Evolutionary conservation across 2,797 vertebrate species (phyloP).

Genomic region (Chelonia mydas): DNA sequence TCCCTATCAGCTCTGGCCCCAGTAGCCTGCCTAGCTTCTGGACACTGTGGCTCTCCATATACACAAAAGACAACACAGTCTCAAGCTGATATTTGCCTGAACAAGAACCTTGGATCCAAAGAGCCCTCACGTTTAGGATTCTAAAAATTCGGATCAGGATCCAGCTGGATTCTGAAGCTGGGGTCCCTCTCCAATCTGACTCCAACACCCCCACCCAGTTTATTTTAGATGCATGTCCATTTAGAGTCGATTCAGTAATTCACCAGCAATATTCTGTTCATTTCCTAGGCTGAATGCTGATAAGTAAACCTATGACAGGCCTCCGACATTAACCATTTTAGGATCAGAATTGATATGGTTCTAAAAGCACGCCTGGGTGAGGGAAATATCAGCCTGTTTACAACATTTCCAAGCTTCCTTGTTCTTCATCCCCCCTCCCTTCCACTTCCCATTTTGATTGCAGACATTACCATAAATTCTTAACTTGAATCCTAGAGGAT

Average conservation of each 20-base stretch:
- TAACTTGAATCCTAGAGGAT: conserved; percentile 25
- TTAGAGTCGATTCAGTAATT: neutral
- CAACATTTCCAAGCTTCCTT: neutral
- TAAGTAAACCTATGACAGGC: neutral
- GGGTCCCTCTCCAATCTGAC: neutral
- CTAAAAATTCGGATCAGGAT: neutral
- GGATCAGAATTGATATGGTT: neutral
- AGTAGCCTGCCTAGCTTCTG: neutral
- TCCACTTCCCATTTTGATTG: neutral
- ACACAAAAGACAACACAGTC: neutral
- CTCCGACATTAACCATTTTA: neutral
- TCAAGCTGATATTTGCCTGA: neutral
- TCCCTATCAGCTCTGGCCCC: neutral
- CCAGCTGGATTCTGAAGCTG: neutral
- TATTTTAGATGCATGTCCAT: neutral
- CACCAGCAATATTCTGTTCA: neutral
- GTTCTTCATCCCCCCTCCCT: neutral
- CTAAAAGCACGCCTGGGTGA: neutral
- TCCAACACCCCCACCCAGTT: neutral
- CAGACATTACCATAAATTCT: conserved; percentile 22
- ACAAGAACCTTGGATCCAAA: neutral
- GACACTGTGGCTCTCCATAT: neutral
- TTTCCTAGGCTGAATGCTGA: fast-evolving
- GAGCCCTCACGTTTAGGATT: neutral
- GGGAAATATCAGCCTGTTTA: neutral